Conservation (phyloP, 2,888 invertebrate species). For the Conistra vaccinii region DNA sequence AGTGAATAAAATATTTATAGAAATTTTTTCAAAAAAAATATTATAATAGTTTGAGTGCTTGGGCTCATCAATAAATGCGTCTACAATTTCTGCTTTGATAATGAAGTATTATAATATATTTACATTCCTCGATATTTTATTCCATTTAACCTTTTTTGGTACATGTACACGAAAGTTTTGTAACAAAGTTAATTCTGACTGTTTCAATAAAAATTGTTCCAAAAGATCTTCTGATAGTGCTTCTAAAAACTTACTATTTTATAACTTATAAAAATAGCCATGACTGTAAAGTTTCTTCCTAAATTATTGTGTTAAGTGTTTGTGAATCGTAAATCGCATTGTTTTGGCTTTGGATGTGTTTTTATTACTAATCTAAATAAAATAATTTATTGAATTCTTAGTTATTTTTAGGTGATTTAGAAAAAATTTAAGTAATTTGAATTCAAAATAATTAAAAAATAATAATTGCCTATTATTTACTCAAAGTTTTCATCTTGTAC, state of each 20-base stretch:
- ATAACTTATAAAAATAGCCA: conserved; percentile 36
- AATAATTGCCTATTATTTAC: conserved; percentile 17
- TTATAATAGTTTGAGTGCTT: conserved; percentile 7
- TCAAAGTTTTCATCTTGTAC: conserved; percentile 15
- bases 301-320: conserved; percentile 27
- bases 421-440: not conserved
- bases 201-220: conserved; percentile 33
- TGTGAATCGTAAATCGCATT: conserved; percentile 13
- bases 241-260: conserved; percentile 47
- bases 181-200: conserved; percentile 32
- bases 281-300: conserved; percentile 47
- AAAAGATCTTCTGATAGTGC: conserved; percentile 30
- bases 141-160: conserved; percentile 50
- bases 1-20: conserved; percentile 22
- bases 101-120: conserved; percentile 49
- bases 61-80: conserved; percentile 21
- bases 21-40: conserved; percentile 5
- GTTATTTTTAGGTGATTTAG: conserved; percentile 19
- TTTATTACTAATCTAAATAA: conserved; percentile 22
- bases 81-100: conserved; percentile 44
- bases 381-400: conserved; percentile 17
- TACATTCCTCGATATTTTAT: conserved; percentile 59
- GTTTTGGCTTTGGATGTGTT: conserved; percentile 39
- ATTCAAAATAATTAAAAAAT: too few species aligned
- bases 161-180: conserved; percentile 40